A percentile compares a stretch with the other conserved stretches of the same genome.
These are phyloP conservation scores for Sorex araneus DNA, from an alignment of 2,113 vertebrate genomes.

Conservation along the genomic window DNA sequence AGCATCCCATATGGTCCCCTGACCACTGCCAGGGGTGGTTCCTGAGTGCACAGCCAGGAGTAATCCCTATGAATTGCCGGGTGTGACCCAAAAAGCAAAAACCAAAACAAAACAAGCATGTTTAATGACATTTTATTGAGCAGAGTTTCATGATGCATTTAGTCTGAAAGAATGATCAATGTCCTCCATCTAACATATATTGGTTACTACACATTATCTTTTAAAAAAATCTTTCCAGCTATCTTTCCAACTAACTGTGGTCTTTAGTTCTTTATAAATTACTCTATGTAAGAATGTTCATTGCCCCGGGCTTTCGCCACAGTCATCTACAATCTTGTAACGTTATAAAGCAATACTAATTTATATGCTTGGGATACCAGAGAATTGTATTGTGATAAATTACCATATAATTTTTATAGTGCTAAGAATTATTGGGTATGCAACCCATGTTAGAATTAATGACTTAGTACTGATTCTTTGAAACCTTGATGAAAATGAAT, in stretches of 20 bases:
- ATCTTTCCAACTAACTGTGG: background rate
- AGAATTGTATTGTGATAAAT: constrained; percentile 84
- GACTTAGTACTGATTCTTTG: constrained; percentile 80
- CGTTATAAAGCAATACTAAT: constrained; percentile 75
- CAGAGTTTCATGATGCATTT: background rate
- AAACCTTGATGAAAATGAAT: constrained; percentile 80
- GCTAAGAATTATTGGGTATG: constrained; percentile 67
- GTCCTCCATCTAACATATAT: background rate
- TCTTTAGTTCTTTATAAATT: constrained; percentile 23
- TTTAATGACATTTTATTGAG: too few relatives aligned
- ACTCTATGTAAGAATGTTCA: constrained; percentile 48
- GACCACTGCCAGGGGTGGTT: too few relatives aligned
- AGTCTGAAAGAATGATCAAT: background rate
- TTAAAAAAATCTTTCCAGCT: background rate
- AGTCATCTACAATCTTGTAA: constrained; percentile 61
- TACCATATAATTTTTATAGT: constrained; percentile 78
- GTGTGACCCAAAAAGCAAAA: too few relatives aligned
- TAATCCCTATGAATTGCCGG: too few relatives aligned
- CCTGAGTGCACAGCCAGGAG: too few relatives aligned
- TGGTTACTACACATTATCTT: background rate
- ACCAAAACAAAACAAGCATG: too few relatives aligned
- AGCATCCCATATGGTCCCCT: too few relatives aligned
- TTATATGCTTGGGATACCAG: constrained; percentile 75
- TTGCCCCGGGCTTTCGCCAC: background rate
- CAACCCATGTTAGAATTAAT: constrained; percentile 79